Conservation (phyloP, 1,140 invertebrate species). For the Zophobas morio region DNA sequence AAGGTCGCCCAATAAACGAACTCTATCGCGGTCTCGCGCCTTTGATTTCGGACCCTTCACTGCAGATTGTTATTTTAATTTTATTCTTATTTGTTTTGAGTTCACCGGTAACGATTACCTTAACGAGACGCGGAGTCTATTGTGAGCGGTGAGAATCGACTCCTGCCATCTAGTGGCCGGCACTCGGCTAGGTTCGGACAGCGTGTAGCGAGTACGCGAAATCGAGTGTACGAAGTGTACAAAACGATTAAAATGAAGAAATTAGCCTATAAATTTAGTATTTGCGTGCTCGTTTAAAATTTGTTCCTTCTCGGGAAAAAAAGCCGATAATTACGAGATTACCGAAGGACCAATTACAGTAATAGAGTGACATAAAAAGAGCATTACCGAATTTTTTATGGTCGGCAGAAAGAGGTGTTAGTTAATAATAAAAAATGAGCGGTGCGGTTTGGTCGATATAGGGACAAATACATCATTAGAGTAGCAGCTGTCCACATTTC, state of each 20-base stretch:
- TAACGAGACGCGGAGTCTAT: slow-evolving; percentile 15
- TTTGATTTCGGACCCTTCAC: slow-evolving; percentile 54
- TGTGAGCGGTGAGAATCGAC: not conserved
- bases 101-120: slow-evolving; percentile 45
- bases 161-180: slow-evolving; percentile 1
- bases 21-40: slow-evolving; percentile 53
- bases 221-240: not conserved
- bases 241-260: slow-evolving; percentile 24
- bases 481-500: slow-evolving; percentile 42
- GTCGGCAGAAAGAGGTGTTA: slow-evolving; percentile 36
- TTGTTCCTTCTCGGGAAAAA: slow-evolving; percentile 15
- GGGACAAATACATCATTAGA: slow-evolving; percentile 45
- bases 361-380: slow-evolving; percentile 42
- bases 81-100: slow-evolving; percentile 51
- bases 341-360: slow-evolving; percentile 32
- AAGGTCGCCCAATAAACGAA: slow-evolving; percentile 53
- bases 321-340: slow-evolving; percentile 42
- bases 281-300: slow-evolving; percentile 29
- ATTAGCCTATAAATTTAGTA: slow-evolving; percentile 37
- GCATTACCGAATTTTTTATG: slow-evolving; percentile 44
- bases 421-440: slow-evolving; percentile 45
- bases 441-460: slow-evolving; percentile 45
- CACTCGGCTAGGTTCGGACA: too few species aligned
- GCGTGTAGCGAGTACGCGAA: too few species aligned
- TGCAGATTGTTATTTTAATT: slow-evolving; percentile 49